Evolutionary conservation across 2,888 invertebrate species (phyloP).

Genomic region (Therioaphis trifolii): DNA sequence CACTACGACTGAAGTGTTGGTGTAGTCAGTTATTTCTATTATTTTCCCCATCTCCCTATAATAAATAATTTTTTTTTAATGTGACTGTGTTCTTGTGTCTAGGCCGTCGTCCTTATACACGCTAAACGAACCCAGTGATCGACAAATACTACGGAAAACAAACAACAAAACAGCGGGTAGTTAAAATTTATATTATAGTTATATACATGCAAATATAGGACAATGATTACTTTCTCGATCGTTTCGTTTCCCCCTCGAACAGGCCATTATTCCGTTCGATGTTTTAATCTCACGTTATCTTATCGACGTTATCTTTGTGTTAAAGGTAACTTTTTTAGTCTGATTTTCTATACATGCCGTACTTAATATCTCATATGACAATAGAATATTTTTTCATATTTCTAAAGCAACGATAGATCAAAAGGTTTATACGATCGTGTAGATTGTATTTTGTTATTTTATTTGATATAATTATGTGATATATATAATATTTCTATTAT

Average conservation of each 20-base stretch:
- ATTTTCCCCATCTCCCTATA: not conserved
- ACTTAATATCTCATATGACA: not conserved
- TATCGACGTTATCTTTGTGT: not conserved
- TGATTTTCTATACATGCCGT: too few species aligned
- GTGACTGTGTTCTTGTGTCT: not conserved
- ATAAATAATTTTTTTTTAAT: slow-evolving; percentile 16
- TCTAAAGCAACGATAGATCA: not conserved
- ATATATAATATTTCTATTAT: too few species aligned
- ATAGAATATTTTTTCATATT: not conserved
- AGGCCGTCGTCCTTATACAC: too few species aligned
- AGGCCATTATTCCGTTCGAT: not conserved
- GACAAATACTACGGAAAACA: slow-evolving; percentile 14
- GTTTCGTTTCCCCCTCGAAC: not conserved
- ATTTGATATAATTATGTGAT: too few species aligned
- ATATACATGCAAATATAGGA: too few species aligned
- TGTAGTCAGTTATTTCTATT: not conserved
- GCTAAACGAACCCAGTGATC: not conserved
- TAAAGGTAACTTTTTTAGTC: not conserved
- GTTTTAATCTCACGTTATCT: not conserved
- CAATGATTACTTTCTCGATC: not conserved
- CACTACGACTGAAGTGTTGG: not conserved
- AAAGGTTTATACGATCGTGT: slow-evolving; percentile 18
- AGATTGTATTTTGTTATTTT: not conserved
- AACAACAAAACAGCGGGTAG: slow-evolving; percentile 58
- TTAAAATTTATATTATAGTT: not conserved